Conservation (phyloP, 2,888 invertebrate genomes). For the Drosophila birchii region DNA sequence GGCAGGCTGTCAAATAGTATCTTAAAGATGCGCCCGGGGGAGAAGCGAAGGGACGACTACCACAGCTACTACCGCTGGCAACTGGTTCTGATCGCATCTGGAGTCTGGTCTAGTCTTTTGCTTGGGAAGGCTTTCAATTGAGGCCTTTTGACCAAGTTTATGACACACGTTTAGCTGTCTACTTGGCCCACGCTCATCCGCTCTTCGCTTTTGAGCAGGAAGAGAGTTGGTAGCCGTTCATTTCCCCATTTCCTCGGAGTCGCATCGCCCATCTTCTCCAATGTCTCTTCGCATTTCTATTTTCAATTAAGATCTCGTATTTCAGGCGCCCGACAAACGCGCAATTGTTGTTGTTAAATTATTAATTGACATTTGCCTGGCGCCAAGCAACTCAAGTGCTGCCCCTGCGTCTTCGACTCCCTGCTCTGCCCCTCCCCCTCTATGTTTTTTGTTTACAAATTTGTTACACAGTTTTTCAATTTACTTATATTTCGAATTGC, state of each 20-base stretch:
- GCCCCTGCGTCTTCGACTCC: constrained; percentile 30
- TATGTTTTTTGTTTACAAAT: constrained; percentile 44
- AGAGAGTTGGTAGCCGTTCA: constrained; percentile 19
- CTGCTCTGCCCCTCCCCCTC: constrained; percentile 3
- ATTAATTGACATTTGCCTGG: constrained; percentile 63
- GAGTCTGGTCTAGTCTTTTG: constrained; percentile 19
- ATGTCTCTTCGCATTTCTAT: constrained; percentile 30
- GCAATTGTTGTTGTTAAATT: constrained; percentile 60
- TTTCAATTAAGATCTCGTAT: constrained; percentile 59
- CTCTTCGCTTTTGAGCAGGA: constrained; percentile 18
- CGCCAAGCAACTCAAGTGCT: constrained; percentile 56
- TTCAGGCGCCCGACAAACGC: constrained; percentile 59
- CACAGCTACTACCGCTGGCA: constrained; percentile 16
- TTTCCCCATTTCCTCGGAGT: not conserved
- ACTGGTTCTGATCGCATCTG: constrained; percentile 31
- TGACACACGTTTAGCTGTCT: constrained; percentile 56
- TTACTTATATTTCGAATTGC: constrained; percentile 33
- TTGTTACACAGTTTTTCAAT: constrained; percentile 57
- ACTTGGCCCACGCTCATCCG: constrained; percentile 54
- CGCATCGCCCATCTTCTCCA: constrained; percentile 1
- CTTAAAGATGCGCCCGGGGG: constrained; percentile 55
- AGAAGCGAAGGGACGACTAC: not conserved
- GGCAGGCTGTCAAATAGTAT: constrained; percentile 61
- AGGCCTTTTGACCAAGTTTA: constrained; percentile 61
- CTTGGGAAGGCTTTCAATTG: constrained; percentile 55